Evolutionary conservation across 2,113 vertebrate genomes (phyloP), one percentile per base, ranked within the genome.

Genomic region (Catharus minimus): DNA sequence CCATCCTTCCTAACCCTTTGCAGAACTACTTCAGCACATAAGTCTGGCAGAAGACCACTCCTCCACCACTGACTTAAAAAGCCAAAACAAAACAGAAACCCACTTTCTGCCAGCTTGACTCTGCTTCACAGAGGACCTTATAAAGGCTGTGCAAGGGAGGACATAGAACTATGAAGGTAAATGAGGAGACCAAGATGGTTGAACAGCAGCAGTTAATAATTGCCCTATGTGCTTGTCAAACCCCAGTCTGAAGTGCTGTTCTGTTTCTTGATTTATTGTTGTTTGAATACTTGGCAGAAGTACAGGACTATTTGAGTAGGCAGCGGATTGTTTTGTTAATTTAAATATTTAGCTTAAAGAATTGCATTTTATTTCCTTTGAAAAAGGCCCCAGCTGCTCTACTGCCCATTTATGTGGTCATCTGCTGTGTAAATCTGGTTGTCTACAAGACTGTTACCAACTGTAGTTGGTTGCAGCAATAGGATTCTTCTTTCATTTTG

Each of bases 231-330:
- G 53, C 43, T 78, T 87, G 88, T 94, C 78, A 75, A 52, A 57
- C 18, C 11, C 10, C 49, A 89, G 24, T 47, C 65, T 79, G 74
- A 90, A 87, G 56, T 26, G 3, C 69, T 89, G 41, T 77, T 79
- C 69, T 85, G 15, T 82, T 87, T 67, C 53, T 75, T 86, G 69
- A 84, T 94, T 86, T 93, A 94, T 38, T 78, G 62, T 84, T 89
- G n/a, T 74, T 94, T 24, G 16, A 57, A 41, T 86, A 86, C 50
- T 90, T 90, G 68, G 88, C 72, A 88, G 72, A 92, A 75, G 27
- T 58, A 86, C 80, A 71, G 61, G n/a, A 67, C 27, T 78, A 47
- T 93, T 90, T 80, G 86, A 86, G 71, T 61, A 81, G 62, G 64
- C 83, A 65, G 50, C 14, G n/a, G 88, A 60, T 92, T 78, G 55